These are phyloP conservation scores for Delichon dasypus DNA, from an alignment of 2,797 vertebrate genomes.

Conservation along the genomic window DNA sequence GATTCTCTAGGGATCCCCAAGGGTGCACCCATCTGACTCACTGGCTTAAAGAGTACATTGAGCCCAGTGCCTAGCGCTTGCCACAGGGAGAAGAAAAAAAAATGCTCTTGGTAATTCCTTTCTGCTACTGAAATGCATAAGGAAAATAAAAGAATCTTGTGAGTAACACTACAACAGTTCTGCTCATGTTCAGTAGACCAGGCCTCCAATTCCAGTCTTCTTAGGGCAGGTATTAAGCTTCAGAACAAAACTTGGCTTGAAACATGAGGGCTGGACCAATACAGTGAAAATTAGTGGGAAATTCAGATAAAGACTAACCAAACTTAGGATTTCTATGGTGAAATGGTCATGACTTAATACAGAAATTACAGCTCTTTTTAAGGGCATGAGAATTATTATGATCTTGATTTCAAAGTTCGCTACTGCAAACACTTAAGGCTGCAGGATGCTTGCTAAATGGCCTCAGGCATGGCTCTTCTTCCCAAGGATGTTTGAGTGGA, in stretches of 20 bases:
- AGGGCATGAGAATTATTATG: background rate
- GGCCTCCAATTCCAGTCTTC: background rate
- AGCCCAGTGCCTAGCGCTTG: slow-evolving; percentile 47
- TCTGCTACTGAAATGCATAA: background rate
- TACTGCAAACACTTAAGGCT: background rate
- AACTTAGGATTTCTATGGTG: background rate
- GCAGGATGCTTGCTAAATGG: background rate
- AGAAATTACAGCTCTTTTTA: background rate
- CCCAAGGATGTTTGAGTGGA: background rate
- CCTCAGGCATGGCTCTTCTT: background rate
- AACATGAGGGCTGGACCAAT: background rate
- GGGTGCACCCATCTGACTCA: slow-evolving; percentile 66
- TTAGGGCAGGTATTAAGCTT: background rate
- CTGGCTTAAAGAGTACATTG: slow-evolving; percentile 51
- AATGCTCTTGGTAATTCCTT: background rate
- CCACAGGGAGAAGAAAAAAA: background rate
- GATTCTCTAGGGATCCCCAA: slow-evolving; percentile 45
- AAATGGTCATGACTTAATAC: background rate
- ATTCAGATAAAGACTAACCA: background rate
- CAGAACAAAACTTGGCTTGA: background rate
- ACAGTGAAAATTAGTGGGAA: background rate
- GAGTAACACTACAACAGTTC: background rate
- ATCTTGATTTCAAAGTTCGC: background rate
- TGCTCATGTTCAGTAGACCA: background rate
- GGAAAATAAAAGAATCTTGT: background rate